Base-by-base conservation (phyloP, 2,888 invertebrate genomes). In the Meandrusa payeni region DNA sequence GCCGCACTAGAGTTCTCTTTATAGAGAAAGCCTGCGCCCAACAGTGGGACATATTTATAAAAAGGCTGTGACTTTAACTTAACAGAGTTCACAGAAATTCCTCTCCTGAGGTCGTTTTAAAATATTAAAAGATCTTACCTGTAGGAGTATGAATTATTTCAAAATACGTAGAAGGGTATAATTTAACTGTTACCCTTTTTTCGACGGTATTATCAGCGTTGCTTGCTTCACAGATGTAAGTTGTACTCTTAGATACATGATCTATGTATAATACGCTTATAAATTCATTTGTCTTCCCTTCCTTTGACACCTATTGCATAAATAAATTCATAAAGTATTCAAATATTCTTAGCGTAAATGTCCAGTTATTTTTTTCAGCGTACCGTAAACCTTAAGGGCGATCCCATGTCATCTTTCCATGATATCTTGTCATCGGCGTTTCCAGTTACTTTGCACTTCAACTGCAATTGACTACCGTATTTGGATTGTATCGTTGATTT, bases 381-480 rank as follows among this genome's bases (percentile, higher is more conserved):
- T 39, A 39, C 50, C 34, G 33, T 38, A n/a, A 38, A 23, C 2
- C 7, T 9, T 9, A 41, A 11, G 5, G 13, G 13, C 3, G 7
- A 5, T 2, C 43, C 46, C 3, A 19, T 5, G 3, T 28, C 27
- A 31, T 46, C 39, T 22, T 20, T 11, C 51, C 51, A 51, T 27
- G 9, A 24, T 7, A 48, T 44, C 5, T 36, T 24, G 2, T 48
- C 44, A 19, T 28, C 19, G 5, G 51, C 46, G 3, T 20, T 23
- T 11, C 41, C 48, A 12, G 17, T 13, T 9, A 49, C 34, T 24
- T 27, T 39, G 33, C 51, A 51, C 9, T 43, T 41, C 27, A 51
- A 13, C 2, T 41, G 19, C 13, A 46, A 2, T 2, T 22, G 6
- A 3, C 22, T 15, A 19, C 33, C 33, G 4, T 31, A 39, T 3